phyloP scores from a whole-genome alignment of 2,113 vertebrate species.

The Scopus umbretta region DNA sequence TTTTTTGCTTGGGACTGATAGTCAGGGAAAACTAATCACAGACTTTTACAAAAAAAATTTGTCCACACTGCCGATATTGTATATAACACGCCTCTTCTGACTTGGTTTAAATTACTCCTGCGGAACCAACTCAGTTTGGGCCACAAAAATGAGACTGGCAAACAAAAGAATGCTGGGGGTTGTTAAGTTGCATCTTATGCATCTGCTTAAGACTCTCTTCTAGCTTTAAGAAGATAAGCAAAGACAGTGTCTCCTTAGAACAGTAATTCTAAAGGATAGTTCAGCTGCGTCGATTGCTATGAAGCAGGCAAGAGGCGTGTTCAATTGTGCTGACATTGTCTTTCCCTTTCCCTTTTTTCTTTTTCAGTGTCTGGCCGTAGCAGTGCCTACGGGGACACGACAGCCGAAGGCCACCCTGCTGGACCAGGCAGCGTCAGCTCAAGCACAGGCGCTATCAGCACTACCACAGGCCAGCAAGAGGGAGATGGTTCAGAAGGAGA shows the following conservation, averaged over 20 bases:
- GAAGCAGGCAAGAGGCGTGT: not conserved
- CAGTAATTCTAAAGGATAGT: fast-evolving
- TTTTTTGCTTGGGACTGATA: not conserved
- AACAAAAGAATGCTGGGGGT: not conserved
- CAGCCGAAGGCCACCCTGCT: conserved; percentile 88
- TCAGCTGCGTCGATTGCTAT: not conserved
- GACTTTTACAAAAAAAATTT: not conserved
- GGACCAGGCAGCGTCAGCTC: conserved; percentile 97
- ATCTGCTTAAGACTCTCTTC: not conserved
- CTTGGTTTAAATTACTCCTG: not conserved
- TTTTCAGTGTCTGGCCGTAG: conserved; percentile 90
- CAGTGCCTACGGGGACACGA: conserved; percentile 92
- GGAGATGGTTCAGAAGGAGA: conserved; percentile 93
- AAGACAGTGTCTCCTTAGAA: not conserved
- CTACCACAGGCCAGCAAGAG: conserved; percentile 93
- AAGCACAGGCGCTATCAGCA: conserved; percentile 96
- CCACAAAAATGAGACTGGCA: not conserved
- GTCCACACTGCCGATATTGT: not conserved
- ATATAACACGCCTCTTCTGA: not conserved
- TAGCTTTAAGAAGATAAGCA: not conserved
- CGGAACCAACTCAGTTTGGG: not conserved
- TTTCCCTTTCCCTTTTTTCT: not conserved
- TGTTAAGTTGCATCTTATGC: not conserved
- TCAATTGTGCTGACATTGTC: not conserved
- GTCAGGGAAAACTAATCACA: not conserved